Conservation (phyloP, 1,140 invertebrate genomes). For the Dermatophagoides farinae region DNA sequence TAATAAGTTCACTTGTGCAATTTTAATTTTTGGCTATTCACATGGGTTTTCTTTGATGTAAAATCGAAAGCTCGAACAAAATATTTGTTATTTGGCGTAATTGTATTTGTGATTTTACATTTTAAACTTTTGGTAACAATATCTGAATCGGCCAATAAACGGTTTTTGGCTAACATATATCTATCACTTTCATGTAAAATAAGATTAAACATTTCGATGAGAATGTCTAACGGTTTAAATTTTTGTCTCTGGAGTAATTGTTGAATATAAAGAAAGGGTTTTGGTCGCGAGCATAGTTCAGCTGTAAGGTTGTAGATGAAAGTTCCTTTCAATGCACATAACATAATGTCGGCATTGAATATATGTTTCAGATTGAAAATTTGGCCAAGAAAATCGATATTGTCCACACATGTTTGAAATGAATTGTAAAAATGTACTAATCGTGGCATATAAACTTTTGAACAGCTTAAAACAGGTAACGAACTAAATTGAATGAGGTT, state of each 20-base stretch:
- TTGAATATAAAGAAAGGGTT: background rate
- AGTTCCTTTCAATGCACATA: background rate
- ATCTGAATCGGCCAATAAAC: background rate
- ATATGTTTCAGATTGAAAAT: background rate
- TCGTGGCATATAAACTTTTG: slow-evolving; percentile 1
- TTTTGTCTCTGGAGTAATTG: background rate
- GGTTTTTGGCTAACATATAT: background rate
- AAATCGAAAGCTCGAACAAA: background rate
- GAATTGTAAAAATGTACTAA: background rate
- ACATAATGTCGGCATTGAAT: background rate
- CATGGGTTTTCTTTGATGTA: background rate
- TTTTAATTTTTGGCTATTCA: slow-evolving; percentile 4
- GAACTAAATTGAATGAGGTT: background rate
- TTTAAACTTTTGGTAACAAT: background rate
- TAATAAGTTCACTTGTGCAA: background rate
- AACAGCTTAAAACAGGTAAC: background rate
- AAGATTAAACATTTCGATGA: background rate
- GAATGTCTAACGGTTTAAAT: background rate
- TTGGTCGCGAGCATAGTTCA: background rate
- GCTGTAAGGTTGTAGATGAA: slow-evolving; percentile 1
- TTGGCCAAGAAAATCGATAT: background rate
- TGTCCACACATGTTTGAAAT: background rate
- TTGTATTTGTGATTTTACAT: background rate
- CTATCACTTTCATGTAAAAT: background rate
- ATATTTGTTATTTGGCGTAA: background rate